Evolutionary conservation across 2,113 vertebrate genomes (phyloP).

Genomic region (Trochalopteron elliotii): DNA sequence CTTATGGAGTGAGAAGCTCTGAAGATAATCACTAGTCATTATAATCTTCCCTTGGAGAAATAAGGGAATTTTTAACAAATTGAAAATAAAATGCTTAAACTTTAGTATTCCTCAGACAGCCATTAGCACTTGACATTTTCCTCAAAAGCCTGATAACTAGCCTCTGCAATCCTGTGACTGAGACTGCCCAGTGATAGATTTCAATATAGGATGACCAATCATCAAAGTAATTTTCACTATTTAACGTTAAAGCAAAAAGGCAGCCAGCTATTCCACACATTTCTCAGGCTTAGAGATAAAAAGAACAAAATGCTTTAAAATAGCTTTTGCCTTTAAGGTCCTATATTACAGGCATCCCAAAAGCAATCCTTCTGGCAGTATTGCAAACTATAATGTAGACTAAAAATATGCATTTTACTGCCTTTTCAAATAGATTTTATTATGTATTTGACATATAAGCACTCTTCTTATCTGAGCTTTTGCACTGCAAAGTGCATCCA

Average conservation of each 20-base stretch:
- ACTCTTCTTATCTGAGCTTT: not conserved
- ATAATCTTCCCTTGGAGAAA: not conserved
- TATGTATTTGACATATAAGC: conserved; percentile 1
- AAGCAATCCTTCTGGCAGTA: conserved; percentile 9
- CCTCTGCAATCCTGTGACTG: not conserved
- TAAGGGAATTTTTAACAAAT: not conserved
- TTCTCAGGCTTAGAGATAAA: not conserved
- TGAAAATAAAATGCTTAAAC: conserved; percentile 3
- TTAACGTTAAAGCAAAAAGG: not conserved
- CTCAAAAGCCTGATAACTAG: not conserved
- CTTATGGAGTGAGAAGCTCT: not conserved
- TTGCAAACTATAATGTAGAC: not conserved
- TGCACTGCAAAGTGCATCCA: not conserved
- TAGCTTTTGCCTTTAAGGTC: not conserved
- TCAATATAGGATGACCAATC: not conserved
- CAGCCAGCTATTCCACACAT: not conserved
- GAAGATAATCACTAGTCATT: not conserved
- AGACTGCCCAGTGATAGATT: not conserved
- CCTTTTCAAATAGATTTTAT: not conserved
- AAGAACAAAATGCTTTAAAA: not conserved
- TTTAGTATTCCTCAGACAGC: not conserved
- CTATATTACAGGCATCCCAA: not conserved
- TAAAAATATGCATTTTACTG: not conserved
- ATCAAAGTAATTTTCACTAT: not conserved
- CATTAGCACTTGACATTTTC: not conserved